Evolutionary conservation across 2,888 invertebrate species (phyloP), one percentile per base, ranked within the genome.

Genomic region (Pristionchus maxplancki): DNA sequence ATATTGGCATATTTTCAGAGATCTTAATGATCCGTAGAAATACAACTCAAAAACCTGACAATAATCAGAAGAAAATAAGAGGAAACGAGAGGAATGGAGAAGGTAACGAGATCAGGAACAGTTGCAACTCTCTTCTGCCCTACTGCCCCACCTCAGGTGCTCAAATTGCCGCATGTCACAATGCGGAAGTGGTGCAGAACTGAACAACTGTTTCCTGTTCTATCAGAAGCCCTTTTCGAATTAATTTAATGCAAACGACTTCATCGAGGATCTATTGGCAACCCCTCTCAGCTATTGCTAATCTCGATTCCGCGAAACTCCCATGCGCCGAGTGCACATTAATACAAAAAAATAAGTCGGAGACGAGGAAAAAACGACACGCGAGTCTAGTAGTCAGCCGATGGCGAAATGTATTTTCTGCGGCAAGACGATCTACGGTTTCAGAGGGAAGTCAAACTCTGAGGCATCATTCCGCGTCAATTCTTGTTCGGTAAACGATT

Each of bases 111-210:
- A 67, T 2, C 9, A 34, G 31, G 64, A 67, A 67, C 64, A 67
- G 64, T 67, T 67, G 64, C 64, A 67, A 28, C 64, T 67, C 64
- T 67, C 31, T 31, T 13, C 58, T 58, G 58, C 58, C 58, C 58
- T 58, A 67, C 34, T 67, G 67, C 31, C 67, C 31, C 31, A 31
- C 64, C 28, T 28, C 64, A 64, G 64, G n/a, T 64, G 64, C 67
- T 71, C 67, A 34, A 71, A 8, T 34, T 17, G 4, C 67, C 44
- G 44, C 8, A 44, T 44, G 44, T 9, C 44, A 44, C 20, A 74
- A 74, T 31, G 74, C 15, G 74, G 74, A 74, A 74, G 74, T 74
- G 9, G 37, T 31, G 8, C 37, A 74, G 40, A 8, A n/a, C 37
- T 1, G 20, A 24, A 24, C 74, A 74, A 74, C 37, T 74, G 74